phyloP scores from a whole-genome alignment of 2,797 vertebrate genomes.

The Ateles fusciceps region DNA sequence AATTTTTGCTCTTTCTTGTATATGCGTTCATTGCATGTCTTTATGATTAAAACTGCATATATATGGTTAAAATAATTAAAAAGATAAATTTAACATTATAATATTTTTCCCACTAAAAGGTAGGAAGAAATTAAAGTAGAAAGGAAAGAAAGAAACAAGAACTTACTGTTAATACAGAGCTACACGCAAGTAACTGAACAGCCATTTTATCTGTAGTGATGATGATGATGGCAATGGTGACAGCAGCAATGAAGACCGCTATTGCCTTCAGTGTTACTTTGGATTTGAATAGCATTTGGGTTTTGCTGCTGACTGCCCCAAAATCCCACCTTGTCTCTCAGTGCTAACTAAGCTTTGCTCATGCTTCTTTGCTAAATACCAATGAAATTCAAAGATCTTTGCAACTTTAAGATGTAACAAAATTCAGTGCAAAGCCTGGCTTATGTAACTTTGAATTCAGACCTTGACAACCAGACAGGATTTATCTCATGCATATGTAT shows the following conservation, averaged over 20 bases:
- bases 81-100: neutral
- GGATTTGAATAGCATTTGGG: neutral
- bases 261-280: neutral
- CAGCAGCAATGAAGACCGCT: neutral
- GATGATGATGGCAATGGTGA: too few relatives aligned
- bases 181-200: neutral
- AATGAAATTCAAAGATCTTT: slow-evolving; percentile 73
- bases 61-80: neutral
- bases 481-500: slow-evolving; percentile 86
- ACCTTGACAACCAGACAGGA: slow-evolving; percentile 82
- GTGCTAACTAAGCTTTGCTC: slow-evolving; percentile 55
- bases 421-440: slow-evolving; percentile 68
- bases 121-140: neutral
- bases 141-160: neutral
- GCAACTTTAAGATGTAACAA: slow-evolving; percentile 72
- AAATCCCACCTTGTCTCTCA: neutral
- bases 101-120: neutral
- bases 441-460: slow-evolving; percentile 79
- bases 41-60: neutral
- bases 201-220: neutral
- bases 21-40: neutral
- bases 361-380: slow-evolving; percentile 68
- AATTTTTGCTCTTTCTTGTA: neutral
- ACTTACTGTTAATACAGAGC: neutral
- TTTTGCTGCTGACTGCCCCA: neutral